Conservation (phyloP, 1,140 invertebrate species). For the Tenebrio molitor region DNA sequence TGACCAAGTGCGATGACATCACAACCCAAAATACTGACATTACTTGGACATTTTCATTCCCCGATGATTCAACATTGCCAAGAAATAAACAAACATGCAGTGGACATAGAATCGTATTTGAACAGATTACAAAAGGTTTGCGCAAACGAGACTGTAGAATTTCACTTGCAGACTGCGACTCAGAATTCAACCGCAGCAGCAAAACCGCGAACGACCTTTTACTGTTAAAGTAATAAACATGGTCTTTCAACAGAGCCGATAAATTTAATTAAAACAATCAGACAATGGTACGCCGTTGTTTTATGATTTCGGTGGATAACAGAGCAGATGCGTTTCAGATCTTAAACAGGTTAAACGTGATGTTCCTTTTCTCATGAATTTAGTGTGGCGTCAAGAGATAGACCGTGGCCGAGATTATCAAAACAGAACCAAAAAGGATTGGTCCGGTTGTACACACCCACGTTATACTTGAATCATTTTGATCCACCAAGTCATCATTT, state of each 20-base stretch:
- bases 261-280: no score
- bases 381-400: conserved; percentile 1
- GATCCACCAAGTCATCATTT: conserved; percentile 14
- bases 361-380: conserved; percentile 20
- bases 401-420: conserved; percentile 17
- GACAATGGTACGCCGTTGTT: no score
- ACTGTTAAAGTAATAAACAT: background rate
- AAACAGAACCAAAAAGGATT: conserved; percentile 18
- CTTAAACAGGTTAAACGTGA: no score
- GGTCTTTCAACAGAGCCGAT: no score
- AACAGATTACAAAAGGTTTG: conserved; percentile 16
- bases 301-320: no score
- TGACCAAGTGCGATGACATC: conserved; percentile 17
- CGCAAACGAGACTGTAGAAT: conserved; percentile 9
- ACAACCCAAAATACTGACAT: conserved; percentile 19
- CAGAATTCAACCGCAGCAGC: no score
- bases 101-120: background rate
- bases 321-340: no score
- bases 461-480: conserved; percentile 19
- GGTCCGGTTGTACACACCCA: conserved; percentile 27
- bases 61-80: conserved; percentile 18
- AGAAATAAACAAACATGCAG: conserved; percentile 6
- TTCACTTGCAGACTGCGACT: no score
- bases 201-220: conserved; percentile 18
- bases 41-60: conserved; percentile 29